Percentiles rank a stretch among this genome's conserved stretches.
Conservation (phyloP, 2,113 vertebrate species). For the Platanista minor region DNA sequence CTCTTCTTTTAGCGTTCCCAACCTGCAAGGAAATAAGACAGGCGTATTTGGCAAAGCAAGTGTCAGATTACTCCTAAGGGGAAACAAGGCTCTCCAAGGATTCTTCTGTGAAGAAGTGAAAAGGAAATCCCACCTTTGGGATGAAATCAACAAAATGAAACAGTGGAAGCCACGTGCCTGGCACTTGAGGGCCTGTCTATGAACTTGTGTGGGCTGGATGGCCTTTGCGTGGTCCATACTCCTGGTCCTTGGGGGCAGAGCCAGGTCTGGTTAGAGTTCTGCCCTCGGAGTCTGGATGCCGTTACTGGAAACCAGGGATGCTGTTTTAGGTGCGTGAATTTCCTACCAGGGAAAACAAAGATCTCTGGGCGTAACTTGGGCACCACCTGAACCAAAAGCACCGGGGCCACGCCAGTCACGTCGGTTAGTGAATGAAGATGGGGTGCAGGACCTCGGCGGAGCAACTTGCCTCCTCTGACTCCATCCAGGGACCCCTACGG, state of each 20-base stretch:
- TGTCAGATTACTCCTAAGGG: rapidly evolving
- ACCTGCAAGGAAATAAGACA: not conserved
- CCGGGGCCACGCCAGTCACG: rapidly evolving
- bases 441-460: not conserved
- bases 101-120: rapidly evolving
- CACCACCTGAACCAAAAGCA: rapidly evolving
- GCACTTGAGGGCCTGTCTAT: rapidly evolving
- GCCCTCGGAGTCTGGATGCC: rapidly evolving
- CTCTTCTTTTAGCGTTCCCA: not conserved
- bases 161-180: not conserved
- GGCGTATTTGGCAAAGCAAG: rapidly evolving
- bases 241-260: not conserved
- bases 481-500: rapidly evolving
- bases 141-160: not conserved
- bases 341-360: not conserved
- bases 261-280: too few relatives aligned
- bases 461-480: not conserved
- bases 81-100: rapidly evolving
- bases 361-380: not conserved
- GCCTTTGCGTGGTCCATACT: rapidly evolving
- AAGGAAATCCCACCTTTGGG: not conserved
- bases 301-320: not conserved
- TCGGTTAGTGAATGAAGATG: rapidly evolving
- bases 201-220: rapidly evolving
- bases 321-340: not conserved